Base-by-base conservation (phyloP, 1,140 invertebrate species). In the Melipona quadrifasciata region DNA sequence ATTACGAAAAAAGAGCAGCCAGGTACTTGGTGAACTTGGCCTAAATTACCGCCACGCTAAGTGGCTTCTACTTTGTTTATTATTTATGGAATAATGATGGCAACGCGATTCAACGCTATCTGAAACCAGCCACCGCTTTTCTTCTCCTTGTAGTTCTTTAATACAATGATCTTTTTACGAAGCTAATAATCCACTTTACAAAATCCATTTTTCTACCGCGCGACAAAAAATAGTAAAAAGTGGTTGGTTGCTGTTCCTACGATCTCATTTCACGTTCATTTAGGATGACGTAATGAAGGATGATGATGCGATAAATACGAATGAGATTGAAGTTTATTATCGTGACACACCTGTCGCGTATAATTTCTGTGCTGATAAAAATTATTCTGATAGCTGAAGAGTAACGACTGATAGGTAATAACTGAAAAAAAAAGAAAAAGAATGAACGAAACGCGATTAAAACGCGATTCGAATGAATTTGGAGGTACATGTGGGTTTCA, bases 391-490 rank as follows among this genome's bases (percentile, higher is more conserved):
- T 68, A 11, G 34, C 4, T 21, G 19, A 10, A 10, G 17, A 68
- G 34, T 8, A 39, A 24, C 19, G 19, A 14, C 12, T 6, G 24
- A 71, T n/a, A 71, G 34, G 1, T 10, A 34, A 67, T 71, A 51
- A 51, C 24, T 16, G 47, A 71, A 34, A 39, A 24, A n/a, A 12
- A 12, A 71, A 34, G 24, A 24, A n/a, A 12, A 12, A 14, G 21
- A 6, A 58, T 58, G 8, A 8, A 12, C 5, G 27, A 8, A 31
- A 31, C 21, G 19, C 79, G 79, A 81, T 82, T 70, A 24, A 82
- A 67, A 86, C 51, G 75, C 74, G 88, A 89, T 91, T 91, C 88
- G 85, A 91, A 91, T 91, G 90, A 91, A 91, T 91, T 91, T 89
- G 80, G 84, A 86, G 55, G 27, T 67, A 61, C 86, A 65, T 81